Percentiles rank a stretch among this genome's conserved stretches.
Conservation (phyloP, 2,888 invertebrate species). For the Drosophila conformis region DNA sequence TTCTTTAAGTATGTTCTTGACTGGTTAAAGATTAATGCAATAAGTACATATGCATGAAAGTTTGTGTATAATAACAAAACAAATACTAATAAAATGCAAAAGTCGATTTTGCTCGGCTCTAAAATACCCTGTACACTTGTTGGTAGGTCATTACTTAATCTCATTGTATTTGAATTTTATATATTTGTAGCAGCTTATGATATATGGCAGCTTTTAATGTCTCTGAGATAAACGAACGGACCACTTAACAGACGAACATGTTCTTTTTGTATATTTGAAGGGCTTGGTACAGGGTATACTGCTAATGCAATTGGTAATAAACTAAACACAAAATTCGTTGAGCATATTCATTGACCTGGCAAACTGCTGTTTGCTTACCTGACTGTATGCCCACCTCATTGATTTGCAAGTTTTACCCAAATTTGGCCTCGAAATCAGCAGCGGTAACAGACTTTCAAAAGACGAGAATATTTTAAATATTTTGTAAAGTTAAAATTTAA, state of each 20-base stretch:
- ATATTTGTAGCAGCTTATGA: not conserved
- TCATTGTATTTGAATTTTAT: not conserved
- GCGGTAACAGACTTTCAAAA: not conserved
- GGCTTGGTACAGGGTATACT: conserved; percentile 14
- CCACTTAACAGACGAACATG: not conserved
- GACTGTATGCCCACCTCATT: conserved; percentile 2
- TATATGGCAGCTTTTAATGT: conserved; percentile 3
- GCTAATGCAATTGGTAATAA: conserved; percentile 3
- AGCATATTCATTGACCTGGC: conserved; percentile 35
- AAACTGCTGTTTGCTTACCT: conserved; percentile 11
- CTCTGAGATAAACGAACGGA: conserved; percentile 10
- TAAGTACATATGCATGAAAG: conserved; percentile 1
- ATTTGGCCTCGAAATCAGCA: not conserved
- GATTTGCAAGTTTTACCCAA: conserved; percentile 12
- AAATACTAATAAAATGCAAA: not conserved
- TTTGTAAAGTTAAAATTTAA: not conserved
- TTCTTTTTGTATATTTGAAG: too few species aligned
- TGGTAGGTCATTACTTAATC: not conserved
- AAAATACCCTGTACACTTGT: conserved; percentile 14
- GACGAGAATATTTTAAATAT: conserved; percentile 1
- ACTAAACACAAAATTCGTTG: conserved; percentile 66
- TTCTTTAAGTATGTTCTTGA: conserved; percentile 12
- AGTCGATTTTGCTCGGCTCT: conserved; percentile 27
- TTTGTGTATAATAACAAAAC: conserved; percentile 10
- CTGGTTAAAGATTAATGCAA: conserved; percentile 2